These are phyloP conservation scores for Epizoanthus rinbou DNA, from an alignment of 92 coral and sea anemone genomes.

Conservation along the genomic window DNA sequence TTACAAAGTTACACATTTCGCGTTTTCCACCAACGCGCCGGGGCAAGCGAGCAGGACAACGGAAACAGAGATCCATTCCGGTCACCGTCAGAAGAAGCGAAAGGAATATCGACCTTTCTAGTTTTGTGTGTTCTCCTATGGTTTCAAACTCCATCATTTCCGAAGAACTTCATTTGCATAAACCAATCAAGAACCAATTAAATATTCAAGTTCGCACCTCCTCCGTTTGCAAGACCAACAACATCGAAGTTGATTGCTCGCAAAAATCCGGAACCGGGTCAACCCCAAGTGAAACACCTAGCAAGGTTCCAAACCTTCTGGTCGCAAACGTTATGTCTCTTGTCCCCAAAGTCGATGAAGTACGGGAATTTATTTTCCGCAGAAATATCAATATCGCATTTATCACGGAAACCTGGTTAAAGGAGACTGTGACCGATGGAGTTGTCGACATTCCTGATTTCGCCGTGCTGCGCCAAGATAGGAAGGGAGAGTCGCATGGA, in stretches of 20 bases:
- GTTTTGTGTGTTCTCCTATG: conserved; percentile 19
- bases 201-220: conserved; percentile 25
- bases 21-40: conserved; percentile 29
- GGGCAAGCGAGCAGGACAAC: conserved; percentile 31
- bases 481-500: conserved; percentile 17
- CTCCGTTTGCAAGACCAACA: conserved; percentile 18
- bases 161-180: conserved; percentile 27
- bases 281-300: conserved; percentile 9
- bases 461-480: neutral
- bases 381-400: neutral
- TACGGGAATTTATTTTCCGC: conserved; percentile 9
- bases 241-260: conserved; percentile 1
- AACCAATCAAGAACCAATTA: conserved; percentile 16
- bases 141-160: conserved; percentile 12
- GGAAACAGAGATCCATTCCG: conserved; percentile 16
- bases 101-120: conserved; percentile 21
- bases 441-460: too few species aligned
- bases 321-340: conserved; percentile 17
- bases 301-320: conserved; percentile 14
- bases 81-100: conserved; percentile 17
- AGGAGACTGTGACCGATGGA: conserved; percentile 21
- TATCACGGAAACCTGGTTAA: conserved; percentile 25
- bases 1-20: conserved; percentile 23
- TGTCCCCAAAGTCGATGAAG: conserved; percentile 2
- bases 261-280: conserved; percentile 18